A percentile compares a stretch with the other conserved stretches of the same genome.
Conservation (phyloP, 2,113 vertebrate genomes). For the Cyanoderma ruficeps region DNA sequence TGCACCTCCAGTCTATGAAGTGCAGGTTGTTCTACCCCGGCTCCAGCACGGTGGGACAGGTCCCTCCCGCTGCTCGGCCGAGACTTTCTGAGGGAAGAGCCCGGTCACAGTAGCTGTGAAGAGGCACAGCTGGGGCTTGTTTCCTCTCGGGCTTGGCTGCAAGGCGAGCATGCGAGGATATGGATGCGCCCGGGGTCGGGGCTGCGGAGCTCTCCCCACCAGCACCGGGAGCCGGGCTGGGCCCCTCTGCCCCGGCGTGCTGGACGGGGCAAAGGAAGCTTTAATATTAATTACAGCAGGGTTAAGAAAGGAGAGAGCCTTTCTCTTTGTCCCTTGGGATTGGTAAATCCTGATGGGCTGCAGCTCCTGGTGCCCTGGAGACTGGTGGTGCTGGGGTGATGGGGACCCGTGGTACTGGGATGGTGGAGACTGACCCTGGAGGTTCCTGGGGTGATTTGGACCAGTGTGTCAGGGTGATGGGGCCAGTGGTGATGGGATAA, state of each 20-base stretch:
- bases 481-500: neutral
- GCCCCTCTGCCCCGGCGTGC: accelerated
- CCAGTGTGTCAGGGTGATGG: neutral
- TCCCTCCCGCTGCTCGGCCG: neutral
- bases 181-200: accelerated
- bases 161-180: neutral
- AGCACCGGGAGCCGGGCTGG: accelerated
- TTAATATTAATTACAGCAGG: neutral
- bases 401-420: accelerated
- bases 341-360: neutral
- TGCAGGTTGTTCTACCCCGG: neutral
- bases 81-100: neutral
- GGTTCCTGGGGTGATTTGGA: neutral
- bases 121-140: constrained; percentile 44
- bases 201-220: accelerated
- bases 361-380: neutral
- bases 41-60: accelerated
- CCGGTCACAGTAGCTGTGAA: neutral
- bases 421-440: too few relatives aligned
- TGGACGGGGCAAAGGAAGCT: neutral
- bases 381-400: neutral
- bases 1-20: accelerated
- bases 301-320: neutral
- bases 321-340: neutral
- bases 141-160: constrained; percentile 1